A percentile compares a stretch with the other conserved stretches of the same genome.
Evolutionary conservation across 2,888 invertebrate genomes (phyloP).

Genomic region (Sphaerophoria taeniata): DNA sequence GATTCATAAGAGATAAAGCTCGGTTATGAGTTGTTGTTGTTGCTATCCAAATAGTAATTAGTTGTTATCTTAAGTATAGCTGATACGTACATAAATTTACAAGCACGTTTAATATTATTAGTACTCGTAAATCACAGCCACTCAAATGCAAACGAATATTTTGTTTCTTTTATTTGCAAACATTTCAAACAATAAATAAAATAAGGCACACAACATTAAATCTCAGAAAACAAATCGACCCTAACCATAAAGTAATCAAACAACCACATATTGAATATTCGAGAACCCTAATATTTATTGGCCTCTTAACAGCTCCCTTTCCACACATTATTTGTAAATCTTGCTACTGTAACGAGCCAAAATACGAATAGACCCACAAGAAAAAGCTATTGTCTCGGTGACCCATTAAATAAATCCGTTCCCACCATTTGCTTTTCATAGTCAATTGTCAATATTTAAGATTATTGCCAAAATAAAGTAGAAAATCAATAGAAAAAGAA

Average conservation of each 20-base stretch:
- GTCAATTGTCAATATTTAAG: constrained; percentile 54
- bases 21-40: too few relatives aligned
- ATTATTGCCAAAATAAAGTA: constrained; percentile 61
- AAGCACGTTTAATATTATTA: too few relatives aligned
- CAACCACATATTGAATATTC: constrained; percentile 29
- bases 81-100: too few relatives aligned
- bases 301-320: constrained; percentile 2
- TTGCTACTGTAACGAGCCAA: neutral
- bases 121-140: too few relatives aligned
- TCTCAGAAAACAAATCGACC: neutral
- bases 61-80: too few relatives aligned
- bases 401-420: constrained; percentile 27
- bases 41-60: too few relatives aligned
- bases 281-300: constrained; percentile 25
- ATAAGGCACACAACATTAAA: neutral
- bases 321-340: constrained; percentile 2
- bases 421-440: constrained; percentile 18
- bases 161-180: neutral
- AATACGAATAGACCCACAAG: neutral
- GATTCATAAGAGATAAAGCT: too few relatives aligned
- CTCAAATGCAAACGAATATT: too few relatives aligned
- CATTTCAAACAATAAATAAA: constrained; percentile 9
- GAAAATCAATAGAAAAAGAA: constrained; percentile 50
- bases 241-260: constrained; percentile 17
- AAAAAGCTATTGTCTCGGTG: constrained; percentile 15